Evolutionary conservation across 2,113 vertebrate species (phyloP), one percentile per base, ranked within the genome.

Genomic region (Notiomystis cincta): DNA sequence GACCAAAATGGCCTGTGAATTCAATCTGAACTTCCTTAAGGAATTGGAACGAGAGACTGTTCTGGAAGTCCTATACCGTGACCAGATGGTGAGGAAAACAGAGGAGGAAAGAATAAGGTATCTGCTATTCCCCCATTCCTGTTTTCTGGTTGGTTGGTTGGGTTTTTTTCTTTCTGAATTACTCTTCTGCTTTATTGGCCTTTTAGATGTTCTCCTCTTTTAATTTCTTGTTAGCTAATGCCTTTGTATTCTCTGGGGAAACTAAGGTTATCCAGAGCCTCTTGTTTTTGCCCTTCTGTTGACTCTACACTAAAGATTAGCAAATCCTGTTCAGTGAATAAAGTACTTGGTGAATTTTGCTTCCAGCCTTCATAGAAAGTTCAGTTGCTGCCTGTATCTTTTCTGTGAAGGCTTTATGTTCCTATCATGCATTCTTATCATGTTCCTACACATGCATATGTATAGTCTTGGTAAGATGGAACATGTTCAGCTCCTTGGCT

Each of bases 91-190:
- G 73, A 98, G 98, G 15, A 97, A 90, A 71, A 81, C 85, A 0
- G 99, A 99, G 31, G 98, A 99, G 22, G 98, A 99, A 71, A 97
- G 99, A 92, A 97, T 99, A 95, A 98, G 99, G 99, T 99, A 98
- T 33, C 94, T 51, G 44, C 13, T 2, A 0, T 45, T 51, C 16
- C 48, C 12, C 11, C 80, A 1, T 33, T 90, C 27, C 10, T 81
- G 4, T 47, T 47, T 90, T 66, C 28, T 65, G 2, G 1, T 33
- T 72, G 3, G 17, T 7, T 38, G n/a, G n/a, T 38, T 20, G 21
- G 9, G 3, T n/a, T 37, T 64, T 19, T 33, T 4, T 2, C 1
- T 7, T 27, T 79, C 4, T 4, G 40, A 65, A 28, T 12, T 65
- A 28, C 9, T 76, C 13, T 25, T 57, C 27, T 79, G n/a, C 56